Base-by-base conservation (phyloP, 2,113 vertebrate genomes). In the Microcebus murinus region DNA sequence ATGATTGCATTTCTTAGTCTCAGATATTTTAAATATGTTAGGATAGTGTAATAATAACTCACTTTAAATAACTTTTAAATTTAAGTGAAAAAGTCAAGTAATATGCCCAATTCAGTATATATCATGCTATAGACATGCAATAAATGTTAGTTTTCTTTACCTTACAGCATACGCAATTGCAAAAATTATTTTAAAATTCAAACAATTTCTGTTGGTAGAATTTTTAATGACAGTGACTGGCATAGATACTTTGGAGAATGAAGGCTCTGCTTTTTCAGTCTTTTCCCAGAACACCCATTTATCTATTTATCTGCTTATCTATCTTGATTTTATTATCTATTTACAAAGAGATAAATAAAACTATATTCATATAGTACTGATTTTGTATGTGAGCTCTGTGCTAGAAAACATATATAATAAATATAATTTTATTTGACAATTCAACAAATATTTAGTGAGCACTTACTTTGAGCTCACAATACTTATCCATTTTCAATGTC, bases 161-260 rank as follows among this genome's bases (percentile, higher is more conserved):
- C 1, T 68, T 48, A 11, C 20, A 80, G 8, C 4, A 63, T 8
- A 48, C 5, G 21, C 1, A 79, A 34, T 34, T 84, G 17, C 4
- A 63, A 90, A 87, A 63, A 79, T 90, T 57, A 92, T 70, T 79
- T 52, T 13, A 79, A 92, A 79, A 61, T 23, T 84, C 8, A 92
- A 77, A 80, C 2, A 74, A 61, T 61, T 76, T 82, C 4, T 70
- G 10, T 48, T 57, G 23, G 13, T 77, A 17, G 3, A 34, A 39
- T 76, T 70, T 90, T 87, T n/a, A 92, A 74, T 87, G 17, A 18
- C 1, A 67, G 7, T 9, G 20, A 31, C 10, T 42, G 1, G 12
- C 50, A 3, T 42, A 73, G 15, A 63, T 68, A 81, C 1, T 70
- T 74, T 63, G 11, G 39, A 74, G 31, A 48, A 90, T 86, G 1